phyloP scores from a whole-genome alignment of 2,113 vertebrate species.

The Potamarius usumacintae region DNA sequence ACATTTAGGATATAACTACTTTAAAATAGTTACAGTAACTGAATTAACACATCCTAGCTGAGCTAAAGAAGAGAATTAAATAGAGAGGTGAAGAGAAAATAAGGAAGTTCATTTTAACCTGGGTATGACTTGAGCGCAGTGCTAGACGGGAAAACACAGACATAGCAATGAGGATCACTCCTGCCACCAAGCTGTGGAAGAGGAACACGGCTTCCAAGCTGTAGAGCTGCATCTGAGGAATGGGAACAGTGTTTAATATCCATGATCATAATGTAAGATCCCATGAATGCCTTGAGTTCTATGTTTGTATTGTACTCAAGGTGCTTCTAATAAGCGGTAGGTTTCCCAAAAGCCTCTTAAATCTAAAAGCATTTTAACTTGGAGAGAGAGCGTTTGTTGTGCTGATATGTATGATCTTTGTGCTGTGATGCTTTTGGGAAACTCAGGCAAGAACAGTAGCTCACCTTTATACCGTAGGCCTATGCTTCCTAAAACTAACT shows the following conservation, averaged over 20 bases:
- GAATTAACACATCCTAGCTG: neutral
- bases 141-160: conserved; percentile 30
- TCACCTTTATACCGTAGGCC: no score
- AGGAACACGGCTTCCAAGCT: conserved; percentile 32
- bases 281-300: no score
- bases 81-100: neutral
- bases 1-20: neutral
- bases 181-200: conserved; percentile 41
- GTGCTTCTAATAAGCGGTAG: no score
- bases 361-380: no score
- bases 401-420: no score
- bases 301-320: no score
- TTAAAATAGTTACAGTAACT: neutral
- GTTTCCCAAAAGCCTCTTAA: no score
- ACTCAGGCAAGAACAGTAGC: no score
- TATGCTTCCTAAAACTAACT: no score
- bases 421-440: no score
- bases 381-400: no score
- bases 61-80: neutral
- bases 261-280: neutral
- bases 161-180: conserved; percentile 44
- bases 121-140: conserved; percentile 37
- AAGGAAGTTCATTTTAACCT: conserved; percentile 13
- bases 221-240: neutral
- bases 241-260: neutral